Evolutionary conservation across 2,113 vertebrate species (phyloP).

Genomic region (Polypterus bichir): DNA sequence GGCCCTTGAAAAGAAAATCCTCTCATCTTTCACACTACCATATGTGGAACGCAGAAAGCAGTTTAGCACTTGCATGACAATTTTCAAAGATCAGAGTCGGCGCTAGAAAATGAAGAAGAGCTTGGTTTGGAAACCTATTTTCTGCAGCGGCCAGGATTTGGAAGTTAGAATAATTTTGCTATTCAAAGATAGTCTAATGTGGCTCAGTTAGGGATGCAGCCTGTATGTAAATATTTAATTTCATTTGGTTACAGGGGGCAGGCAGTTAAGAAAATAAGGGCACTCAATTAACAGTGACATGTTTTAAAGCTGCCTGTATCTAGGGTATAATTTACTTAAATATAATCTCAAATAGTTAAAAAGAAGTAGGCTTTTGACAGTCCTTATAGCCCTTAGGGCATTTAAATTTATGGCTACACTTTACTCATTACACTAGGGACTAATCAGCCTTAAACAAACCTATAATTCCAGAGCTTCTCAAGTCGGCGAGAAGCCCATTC

Average conservation of each 20-base stretch:
- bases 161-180: too few species aligned
- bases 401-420: slow-evolving; percentile 34
- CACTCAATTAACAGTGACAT: slow-evolving; percentile 30
- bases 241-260: slow-evolving; percentile 12
- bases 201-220: too few species aligned
- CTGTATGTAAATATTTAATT: slow-evolving; percentile 6
- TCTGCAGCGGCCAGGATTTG: too few species aligned
- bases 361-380: slow-evolving; percentile 23
- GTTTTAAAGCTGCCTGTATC: slow-evolving; percentile 28
- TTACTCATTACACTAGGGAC: slow-evolving; percentile 32
- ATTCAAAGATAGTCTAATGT: too few species aligned
- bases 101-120: too few species aligned
- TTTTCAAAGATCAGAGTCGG: too few species aligned
- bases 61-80: too few species aligned
- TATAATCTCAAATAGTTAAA: slow-evolving; percentile 30
- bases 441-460: slow-evolving; percentile 41
- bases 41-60: too few species aligned
- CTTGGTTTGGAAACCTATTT: too few species aligned
- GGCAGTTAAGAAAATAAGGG: slow-evolving; percentile 25
- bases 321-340: slow-evolving; percentile 43
- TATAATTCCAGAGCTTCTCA: slow-evolving; percentile 25
- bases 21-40: too few species aligned
- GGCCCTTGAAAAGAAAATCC: too few species aligned
- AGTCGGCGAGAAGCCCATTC: slow-evolving; percentile 16
- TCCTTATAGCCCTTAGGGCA: slow-evolving; percentile 26